phyloP scores from a whole-genome alignment of 2,888 invertebrate species.

The Drosophila multiciliata region DNA sequence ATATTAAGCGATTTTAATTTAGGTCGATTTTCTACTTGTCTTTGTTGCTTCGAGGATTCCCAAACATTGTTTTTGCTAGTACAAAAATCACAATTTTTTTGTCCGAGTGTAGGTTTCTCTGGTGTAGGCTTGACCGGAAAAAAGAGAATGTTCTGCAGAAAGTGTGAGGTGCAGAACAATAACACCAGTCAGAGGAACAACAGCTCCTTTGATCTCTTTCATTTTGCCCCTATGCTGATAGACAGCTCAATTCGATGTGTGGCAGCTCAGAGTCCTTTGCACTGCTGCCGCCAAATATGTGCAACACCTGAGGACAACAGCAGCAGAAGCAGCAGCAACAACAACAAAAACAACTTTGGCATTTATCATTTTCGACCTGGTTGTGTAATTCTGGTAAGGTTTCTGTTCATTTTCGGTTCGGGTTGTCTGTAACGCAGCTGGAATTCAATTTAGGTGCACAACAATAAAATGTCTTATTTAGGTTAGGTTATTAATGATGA shows the following conservation, averaged over 20 bases:
- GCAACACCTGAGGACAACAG: conserved; percentile 59
- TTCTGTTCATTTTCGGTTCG: background rate
- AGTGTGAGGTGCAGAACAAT: conserved; percentile 57
- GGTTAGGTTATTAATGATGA: conserved; percentile 80
- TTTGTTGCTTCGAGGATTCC: background rate
- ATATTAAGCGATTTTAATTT: background rate
- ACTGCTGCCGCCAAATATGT: conserved; percentile 58
- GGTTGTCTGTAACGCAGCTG: conserved; percentile 60
- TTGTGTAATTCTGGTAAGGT: conserved; percentile 1
- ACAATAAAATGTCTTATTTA: conserved; percentile 81
- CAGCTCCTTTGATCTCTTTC: conserved; percentile 63
- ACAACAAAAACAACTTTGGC: conserved; percentile 14
- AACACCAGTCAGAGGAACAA: conserved; percentile 30
- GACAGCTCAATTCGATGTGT: conserved; percentile 36
- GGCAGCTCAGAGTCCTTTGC: conserved; percentile 48
- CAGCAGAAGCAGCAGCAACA: background rate
- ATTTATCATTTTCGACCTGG: conserved; percentile 43
- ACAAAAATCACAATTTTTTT: background rate
- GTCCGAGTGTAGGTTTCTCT: background rate
- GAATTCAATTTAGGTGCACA: conserved; percentile 74
- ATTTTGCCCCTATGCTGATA: conserved; percentile 1
- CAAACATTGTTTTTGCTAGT: background rate
- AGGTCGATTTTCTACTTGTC: background rate
- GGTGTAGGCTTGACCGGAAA: conserved; percentile 11
- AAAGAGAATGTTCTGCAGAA: conserved; percentile 29